Base-by-base conservation (phyloP, 37 sponge, comb jelly and placozoan genomes). In the Dysidea cf. avara region DNA sequence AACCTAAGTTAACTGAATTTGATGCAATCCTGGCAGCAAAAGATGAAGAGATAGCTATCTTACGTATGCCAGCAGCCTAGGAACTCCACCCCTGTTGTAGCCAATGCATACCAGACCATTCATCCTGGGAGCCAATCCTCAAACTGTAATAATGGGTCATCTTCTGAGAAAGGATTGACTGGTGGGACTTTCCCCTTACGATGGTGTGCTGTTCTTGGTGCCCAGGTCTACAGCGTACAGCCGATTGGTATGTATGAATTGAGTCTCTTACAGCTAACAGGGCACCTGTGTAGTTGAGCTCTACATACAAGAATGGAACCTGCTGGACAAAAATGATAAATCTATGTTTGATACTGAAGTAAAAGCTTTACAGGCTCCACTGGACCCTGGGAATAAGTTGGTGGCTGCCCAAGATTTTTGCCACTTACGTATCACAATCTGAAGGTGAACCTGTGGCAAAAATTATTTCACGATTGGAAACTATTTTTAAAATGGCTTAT, bases 301-400 rank as follows among this genome's bases (percentile, higher is more conserved):
- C 66, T n/a, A n/a, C n/a, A n/a, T 78, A 13, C 86, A 86, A 12
- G 78, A 84, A 49, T 84, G 84, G 84, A 77, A 61, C 31, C 66
- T 84, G 29, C 51, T 77, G 35, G 39, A 56, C 3, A 37, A 24
- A 3, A n/a, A 11, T 6, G 58, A 72, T 1, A 25, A 24, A 25
- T 21, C 47, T 2, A 56, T n/a, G 35, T 61, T 26, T 31, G 46
- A 24, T 22, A 21, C 13, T 13, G 72, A 56, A 6, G 53, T 49
- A 3, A 5, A 71, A 34, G 81, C 64, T n/a, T 31, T 80, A 16
- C 54, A 46, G 25, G n/a, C 2, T 0, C 39, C 69, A 22, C 53
- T 82, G 3, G 83, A 74, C 18, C 68, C 83, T 26, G 75, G 39
- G 3, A 69, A 53, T 17, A 66, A 29, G 39, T 32, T 35, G 21